phyloP scores from a whole-genome alignment of 2,797 vertebrate species.

The Notoglanidium macrostoma region DNA sequence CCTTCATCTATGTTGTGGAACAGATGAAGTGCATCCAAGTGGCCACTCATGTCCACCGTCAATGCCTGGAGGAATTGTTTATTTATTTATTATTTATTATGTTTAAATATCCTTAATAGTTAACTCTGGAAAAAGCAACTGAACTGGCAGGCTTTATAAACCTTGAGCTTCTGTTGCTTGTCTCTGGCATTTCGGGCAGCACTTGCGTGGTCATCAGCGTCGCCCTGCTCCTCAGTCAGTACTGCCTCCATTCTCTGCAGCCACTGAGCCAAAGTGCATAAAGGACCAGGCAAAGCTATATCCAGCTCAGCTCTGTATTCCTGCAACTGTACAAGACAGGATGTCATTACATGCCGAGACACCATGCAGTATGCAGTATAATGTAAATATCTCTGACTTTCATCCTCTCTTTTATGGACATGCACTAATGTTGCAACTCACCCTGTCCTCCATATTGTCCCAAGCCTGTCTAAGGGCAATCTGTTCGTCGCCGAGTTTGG shows the following conservation, averaged over 20 bases:
- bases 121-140: neutral
- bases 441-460: constrained; percentile 75
- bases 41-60: constrained; percentile 71
- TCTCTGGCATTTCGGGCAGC: constrained; percentile 71
- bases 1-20: constrained; percentile 76
- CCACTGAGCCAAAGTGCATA: constrained; percentile 75
- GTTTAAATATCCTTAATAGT: neutral
- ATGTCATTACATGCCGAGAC: constrained; percentile 16
- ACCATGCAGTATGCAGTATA: neutral
- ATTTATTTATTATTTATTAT: neutral
- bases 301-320: constrained; percentile 77
- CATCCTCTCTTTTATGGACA: neutral
- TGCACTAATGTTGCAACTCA: constrained; percentile 44
- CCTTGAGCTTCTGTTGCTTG: constrained; percentile 79
- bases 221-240: constrained; percentile 66
- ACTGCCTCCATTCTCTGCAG: constrained; percentile 77
- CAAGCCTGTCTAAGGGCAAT: constrained; percentile 70
- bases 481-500: constrained; percentile 68
- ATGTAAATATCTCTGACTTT: neutral
- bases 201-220: constrained; percentile 67
- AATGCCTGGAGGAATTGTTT: constrained; percentile 68
- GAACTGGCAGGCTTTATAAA: constrained; percentile 50
- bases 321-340: constrained; percentile 70
- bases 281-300: constrained; percentile 76
- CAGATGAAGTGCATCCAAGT: constrained; percentile 72